Percentiles rank a stretch among this genome's conserved stretches.
phyloP scores from a whole-genome alignment of 2,888 invertebrate species.

The Halictus quadricinctus region DNA sequence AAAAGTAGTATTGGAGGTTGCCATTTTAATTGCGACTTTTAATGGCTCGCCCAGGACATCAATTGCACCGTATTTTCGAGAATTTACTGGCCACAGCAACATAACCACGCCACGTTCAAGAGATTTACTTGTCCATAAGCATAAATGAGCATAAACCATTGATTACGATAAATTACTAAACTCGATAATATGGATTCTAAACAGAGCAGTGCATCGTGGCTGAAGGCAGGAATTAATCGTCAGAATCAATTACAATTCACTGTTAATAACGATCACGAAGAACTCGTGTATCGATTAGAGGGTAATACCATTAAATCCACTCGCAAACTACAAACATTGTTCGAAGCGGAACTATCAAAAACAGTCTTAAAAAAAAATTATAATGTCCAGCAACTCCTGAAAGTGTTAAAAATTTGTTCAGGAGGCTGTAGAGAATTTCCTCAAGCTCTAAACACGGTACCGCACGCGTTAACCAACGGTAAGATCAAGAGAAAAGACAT shows the following conservation, averaged over 20 bases:
- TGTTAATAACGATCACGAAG: constrained; percentile 9
- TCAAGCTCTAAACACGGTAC: no score
- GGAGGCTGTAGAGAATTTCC: no score
- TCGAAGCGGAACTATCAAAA: background rate
- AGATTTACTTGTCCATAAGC: background rate
- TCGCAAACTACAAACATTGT: background rate
- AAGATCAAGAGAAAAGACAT: background rate
- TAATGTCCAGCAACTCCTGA: no score
- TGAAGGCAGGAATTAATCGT: background rate
- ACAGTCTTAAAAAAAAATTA: background rate
- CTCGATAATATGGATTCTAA: constrained; percentile 13
- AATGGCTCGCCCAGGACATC: background rate
- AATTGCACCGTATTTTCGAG: background rate
- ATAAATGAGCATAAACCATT: background rate
- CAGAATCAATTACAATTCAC: constrained; percentile 5
- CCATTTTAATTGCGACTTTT: background rate
- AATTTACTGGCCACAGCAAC: background rate
- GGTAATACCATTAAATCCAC: background rate
- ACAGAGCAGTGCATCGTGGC: background rate
- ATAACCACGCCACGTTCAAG: background rate
- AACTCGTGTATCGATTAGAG: background rate
- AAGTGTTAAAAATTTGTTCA: no score
- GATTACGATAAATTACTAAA: constrained; percentile 23
- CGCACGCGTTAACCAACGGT: background rate
- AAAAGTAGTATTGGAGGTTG: background rate